These are phyloP conservation scores for Chrosomus eos DNA, from an alignment of 2,797 vertebrate genomes.

Conservation along the genomic window DNA sequence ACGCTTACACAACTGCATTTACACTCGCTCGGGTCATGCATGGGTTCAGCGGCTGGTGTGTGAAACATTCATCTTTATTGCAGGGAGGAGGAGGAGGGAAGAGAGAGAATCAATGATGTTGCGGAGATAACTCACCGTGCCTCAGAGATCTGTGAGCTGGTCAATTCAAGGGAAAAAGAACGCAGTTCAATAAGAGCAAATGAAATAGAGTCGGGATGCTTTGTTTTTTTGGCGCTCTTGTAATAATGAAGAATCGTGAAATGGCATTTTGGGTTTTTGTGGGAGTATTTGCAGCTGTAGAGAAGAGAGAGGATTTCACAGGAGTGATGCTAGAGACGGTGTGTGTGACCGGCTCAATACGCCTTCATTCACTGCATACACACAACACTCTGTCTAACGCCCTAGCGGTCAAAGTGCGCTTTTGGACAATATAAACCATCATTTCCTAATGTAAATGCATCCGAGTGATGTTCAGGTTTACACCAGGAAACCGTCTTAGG, in stretches of 20 bases:
- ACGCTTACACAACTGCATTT: conserved; percentile 52
- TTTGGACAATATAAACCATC: background rate
- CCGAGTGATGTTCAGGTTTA: background rate
- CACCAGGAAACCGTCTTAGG: background rate
- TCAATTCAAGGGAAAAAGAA: conserved; percentile 69
- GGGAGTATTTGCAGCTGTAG: background rate
- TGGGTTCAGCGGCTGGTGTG: conserved; percentile 30
- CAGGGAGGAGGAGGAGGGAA: conserved; percentile 21
- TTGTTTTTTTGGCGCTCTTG: background rate
- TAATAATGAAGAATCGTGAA: background rate
- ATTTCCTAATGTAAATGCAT: background rate
- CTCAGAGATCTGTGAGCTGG: conserved; percentile 81
- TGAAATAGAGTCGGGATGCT: conserved; percentile 7
- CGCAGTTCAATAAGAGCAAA: conserved; percentile 51
- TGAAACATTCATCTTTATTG: conserved; percentile 48
- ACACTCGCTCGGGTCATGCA: conserved; percentile 45
- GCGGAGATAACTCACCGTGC: conserved; percentile 72
- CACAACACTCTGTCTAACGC: no score
- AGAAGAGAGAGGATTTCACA: background rate
- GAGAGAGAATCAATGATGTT: conserved; percentile 14
- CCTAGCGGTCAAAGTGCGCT: background rate
- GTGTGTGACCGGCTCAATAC: background rate
- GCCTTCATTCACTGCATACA: no score
- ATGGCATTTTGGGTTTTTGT: background rate
- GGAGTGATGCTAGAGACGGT: background rate